phyloP scores from a whole-genome alignment of 2,113 vertebrate genomes.

The Centrocercus urophasianus region DNA sequence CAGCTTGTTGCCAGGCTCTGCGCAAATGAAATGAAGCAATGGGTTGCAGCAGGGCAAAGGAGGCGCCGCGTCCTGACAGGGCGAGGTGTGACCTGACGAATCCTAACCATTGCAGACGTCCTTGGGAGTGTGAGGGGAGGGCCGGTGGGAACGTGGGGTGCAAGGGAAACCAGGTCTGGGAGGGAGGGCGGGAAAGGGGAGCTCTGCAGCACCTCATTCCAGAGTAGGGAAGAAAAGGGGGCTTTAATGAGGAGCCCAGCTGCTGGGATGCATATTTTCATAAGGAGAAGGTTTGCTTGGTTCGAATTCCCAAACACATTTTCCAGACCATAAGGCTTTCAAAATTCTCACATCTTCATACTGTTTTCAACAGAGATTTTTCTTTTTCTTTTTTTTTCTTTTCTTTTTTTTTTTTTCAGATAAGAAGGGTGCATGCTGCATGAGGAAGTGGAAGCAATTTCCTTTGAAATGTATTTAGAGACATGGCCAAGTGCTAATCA shows the following conservation, averaged over 20 bases:
- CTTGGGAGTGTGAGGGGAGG: constrained; percentile 41
- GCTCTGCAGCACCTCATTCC: constrained; percentile 40
- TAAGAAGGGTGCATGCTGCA: fast-evolving
- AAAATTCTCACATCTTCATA: background rate
- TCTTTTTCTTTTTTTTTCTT: no score
- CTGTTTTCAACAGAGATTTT: background rate
- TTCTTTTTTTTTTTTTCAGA: background rate
- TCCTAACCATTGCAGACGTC: constrained; percentile 82
- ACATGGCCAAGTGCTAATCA: background rate
- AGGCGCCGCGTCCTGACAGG: constrained; percentile 81
- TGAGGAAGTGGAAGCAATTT: background rate
- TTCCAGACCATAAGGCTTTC: background rate
- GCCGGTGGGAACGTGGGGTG: fast-evolving
- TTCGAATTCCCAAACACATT: background rate
- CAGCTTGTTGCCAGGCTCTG: constrained; percentile 60
- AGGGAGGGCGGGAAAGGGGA: background rate
- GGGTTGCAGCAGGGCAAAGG: constrained; percentile 78
- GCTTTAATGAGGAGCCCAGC: constrained; percentile 13
- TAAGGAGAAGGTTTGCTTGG: background rate
- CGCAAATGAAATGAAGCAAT: constrained; percentile 79
- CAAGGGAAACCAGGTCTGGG: background rate
- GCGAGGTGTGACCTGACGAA: constrained; percentile 83
- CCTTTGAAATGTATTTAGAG: background rate
- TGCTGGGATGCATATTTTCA: background rate
- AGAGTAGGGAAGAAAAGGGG: background rate